A percentile compares a stretch with the other conserved stretches of the same genome.
These are phyloP conservation scores for Aegithalos caudatus DNA, from an alignment of 2,113 vertebrate genomes.

Conservation along the genomic window DNA sequence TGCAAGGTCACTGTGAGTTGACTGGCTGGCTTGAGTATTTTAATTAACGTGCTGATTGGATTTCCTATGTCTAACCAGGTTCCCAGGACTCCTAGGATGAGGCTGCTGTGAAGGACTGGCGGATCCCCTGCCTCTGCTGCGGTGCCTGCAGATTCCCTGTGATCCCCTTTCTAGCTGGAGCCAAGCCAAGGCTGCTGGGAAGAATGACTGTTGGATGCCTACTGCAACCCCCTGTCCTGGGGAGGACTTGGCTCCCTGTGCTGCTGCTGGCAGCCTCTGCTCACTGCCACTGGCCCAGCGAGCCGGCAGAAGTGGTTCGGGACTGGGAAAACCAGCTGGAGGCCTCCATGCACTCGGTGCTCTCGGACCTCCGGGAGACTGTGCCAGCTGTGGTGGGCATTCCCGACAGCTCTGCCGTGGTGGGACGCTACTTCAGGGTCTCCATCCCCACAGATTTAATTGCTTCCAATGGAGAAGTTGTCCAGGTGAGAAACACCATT, in stretches of 20 bases:
- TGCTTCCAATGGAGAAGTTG: constrained; percentile 73
- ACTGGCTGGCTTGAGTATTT: background rate
- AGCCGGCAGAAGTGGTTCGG: constrained; percentile 72
- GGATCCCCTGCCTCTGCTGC: background rate
- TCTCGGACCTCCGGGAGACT: constrained; percentile 79
- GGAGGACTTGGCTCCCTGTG: constrained; percentile 79
- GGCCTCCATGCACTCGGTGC: constrained; percentile 90
- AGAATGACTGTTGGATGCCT: constrained; percentile 76
- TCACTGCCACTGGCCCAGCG: constrained; percentile 73
- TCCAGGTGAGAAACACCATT: constrained; percentile 79
- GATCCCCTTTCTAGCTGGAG: background rate
- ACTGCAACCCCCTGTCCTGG: constrained; percentile 64
- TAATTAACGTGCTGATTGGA: background rate
- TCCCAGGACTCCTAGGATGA: constrained; percentile 61
- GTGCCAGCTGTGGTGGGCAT: constrained; percentile 77
- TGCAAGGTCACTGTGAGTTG: background rate
- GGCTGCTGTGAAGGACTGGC: constrained; percentile 59
- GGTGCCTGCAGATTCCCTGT: background rate
- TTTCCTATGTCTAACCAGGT: constrained; percentile 58
- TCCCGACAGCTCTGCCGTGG: constrained; percentile 84
- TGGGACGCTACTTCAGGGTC: constrained; percentile 87
- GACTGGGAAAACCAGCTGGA: constrained; percentile 87
- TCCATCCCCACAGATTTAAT: constrained; percentile 79
- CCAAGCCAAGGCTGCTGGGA: background rate
- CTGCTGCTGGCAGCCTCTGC: constrained; percentile 73